Conservation (phyloP, 2,113 vertebrate genomes). For the Struthidea cinerea region DNA sequence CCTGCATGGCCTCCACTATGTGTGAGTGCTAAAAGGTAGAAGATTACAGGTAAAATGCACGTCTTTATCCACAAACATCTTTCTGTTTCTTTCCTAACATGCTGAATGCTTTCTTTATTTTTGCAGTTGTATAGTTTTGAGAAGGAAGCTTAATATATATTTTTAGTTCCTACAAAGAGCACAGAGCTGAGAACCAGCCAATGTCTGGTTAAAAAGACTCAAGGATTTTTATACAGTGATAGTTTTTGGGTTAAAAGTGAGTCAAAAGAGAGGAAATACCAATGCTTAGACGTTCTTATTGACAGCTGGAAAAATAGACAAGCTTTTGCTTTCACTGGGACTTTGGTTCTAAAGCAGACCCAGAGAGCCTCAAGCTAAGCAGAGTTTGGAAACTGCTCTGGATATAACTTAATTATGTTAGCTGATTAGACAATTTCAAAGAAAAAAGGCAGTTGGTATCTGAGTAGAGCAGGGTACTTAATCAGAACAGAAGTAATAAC, state of each 20-base stretch:
- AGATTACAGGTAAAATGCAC: neutral
- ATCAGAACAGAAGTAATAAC: slow-evolving; percentile 8
- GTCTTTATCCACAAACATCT: neutral
- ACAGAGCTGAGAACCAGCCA: neutral
- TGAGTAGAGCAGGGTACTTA: neutral
- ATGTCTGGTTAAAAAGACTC: neutral
- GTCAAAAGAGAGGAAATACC: neutral
- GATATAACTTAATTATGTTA: neutral
- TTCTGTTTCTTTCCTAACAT: neutral
- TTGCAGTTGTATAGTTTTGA: neutral
- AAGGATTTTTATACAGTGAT: neutral
- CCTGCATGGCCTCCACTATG: neutral
- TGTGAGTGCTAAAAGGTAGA: neutral
- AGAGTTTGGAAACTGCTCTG: neutral
- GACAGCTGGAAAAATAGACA: neutral
- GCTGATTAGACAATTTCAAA: neutral
- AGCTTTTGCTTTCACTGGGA: neutral
- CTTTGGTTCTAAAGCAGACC: neutral
- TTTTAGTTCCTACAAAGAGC: neutral
- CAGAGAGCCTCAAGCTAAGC: neutral
- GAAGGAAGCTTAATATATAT: neutral
- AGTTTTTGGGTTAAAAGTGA: neutral
- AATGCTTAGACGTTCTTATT: neutral
- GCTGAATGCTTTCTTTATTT: neutral
- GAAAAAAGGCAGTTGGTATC: neutral